A percentile compares a stretch with the other conserved stretches of the same genome.
Conservation (phyloP, 2,113 vertebrate genomes). For the Thryonomys swinderianus region DNA sequence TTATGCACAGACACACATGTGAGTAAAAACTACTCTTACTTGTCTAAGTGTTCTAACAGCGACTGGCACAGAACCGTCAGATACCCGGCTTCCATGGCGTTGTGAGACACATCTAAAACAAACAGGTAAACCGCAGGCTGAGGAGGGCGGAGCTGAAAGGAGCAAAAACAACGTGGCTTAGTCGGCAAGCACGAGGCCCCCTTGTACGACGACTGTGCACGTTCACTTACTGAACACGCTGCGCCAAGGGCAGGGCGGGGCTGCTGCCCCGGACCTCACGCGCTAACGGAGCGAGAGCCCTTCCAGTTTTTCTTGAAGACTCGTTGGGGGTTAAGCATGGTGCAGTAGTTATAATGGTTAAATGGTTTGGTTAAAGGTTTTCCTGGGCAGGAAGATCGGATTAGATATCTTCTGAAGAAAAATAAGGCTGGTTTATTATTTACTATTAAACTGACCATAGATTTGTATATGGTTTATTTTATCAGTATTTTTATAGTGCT, state of each 20-base stretch:
- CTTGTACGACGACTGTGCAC: background rate
- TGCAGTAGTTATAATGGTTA: background rate
- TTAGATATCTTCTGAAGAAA: background rate
- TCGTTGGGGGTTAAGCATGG: background rate
- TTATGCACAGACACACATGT: background rate
- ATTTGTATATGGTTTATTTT: background rate
- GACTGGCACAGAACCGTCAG: conserved; percentile 94
- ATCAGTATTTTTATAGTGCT: background rate
- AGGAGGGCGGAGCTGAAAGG: conserved; percentile 94
- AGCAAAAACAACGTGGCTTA: conserved; percentile 55
- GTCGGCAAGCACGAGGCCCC: background rate
- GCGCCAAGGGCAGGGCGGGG: background rate
- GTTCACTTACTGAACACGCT: background rate
- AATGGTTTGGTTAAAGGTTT: background rate
- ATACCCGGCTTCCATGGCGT: conserved; percentile 96
- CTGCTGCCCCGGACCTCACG: background rate
- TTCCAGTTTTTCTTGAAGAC: background rate
- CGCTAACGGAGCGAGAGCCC: background rate
- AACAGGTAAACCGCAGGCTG: conserved; percentile 98
- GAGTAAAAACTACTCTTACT: conserved; percentile 88
- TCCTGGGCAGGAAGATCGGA: background rate
- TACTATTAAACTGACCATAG: background rate
- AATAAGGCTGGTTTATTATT: background rate
- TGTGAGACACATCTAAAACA: conserved; percentile 97
- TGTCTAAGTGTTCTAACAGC: conserved; percentile 95